These are phyloP conservation scores for Scaeva pyrastri DNA, from an alignment of 2,888 invertebrate genomes.

Conservation along the genomic window DNA sequence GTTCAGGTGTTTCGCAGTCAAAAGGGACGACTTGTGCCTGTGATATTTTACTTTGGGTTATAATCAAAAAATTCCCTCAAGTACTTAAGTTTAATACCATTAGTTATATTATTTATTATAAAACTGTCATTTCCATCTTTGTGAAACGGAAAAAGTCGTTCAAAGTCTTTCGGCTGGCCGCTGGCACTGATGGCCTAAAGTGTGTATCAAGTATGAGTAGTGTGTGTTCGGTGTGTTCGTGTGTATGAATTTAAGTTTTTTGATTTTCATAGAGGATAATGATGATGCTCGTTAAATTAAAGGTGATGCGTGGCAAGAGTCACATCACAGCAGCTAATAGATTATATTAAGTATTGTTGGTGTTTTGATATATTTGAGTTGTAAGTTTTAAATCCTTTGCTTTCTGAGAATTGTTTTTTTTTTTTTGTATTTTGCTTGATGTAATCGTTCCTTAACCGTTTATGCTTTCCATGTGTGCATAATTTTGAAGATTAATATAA, in stretches of 20 bases:
- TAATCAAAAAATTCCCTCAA: conserved; percentile 35
- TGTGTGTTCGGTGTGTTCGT: no score
- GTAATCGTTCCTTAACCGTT: no score
- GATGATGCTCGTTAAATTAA: background rate
- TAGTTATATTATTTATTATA: conserved; percentile 28
- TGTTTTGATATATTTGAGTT: background rate
- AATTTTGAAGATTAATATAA: no score
- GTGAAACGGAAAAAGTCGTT: conserved; percentile 3
- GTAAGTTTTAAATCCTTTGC: background rate
- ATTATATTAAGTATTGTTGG: background rate
- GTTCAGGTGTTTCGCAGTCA: conserved; percentile 49
- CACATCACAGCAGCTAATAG: background rate
- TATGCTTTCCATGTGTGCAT: no score
- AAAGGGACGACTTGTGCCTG: conserved; percentile 19
- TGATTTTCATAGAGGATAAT: background rate
- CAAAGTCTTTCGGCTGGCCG: background rate
- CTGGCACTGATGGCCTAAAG: background rate
- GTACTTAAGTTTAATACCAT: conserved; percentile 38
- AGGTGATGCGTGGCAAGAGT: conserved; percentile 8
- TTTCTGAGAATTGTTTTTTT: background rate
- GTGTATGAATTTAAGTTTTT: conserved; percentile 8
- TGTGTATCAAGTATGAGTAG: background rate
- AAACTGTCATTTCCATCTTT: conserved; percentile 47
- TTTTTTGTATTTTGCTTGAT: conserved; percentile 1
- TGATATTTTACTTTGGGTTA: conserved; percentile 7